Evolutionary conservation across 2,888 invertebrate genomes (phyloP).

Genomic region (Clusia tigrina): DNA sequence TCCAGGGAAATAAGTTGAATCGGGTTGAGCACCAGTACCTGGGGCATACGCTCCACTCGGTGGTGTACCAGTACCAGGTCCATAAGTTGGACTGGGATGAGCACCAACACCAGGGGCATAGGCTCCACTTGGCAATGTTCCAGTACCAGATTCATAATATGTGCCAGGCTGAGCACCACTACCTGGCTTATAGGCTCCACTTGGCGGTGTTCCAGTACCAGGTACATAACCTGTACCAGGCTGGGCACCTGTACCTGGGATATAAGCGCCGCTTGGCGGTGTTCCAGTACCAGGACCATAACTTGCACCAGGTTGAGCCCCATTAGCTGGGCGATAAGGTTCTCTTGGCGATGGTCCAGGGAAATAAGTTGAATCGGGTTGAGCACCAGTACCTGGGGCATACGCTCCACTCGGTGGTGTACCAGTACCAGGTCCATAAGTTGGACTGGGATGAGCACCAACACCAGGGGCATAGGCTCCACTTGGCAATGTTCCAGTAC

Average conservation of each 20-base stretch:
- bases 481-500: constrained; percentile 10
- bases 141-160: constrained; percentile 29
- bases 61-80: constrained; percentile 26
- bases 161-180: constrained; percentile 20
- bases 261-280: constrained; percentile 1
- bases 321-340: constrained; percentile 17
- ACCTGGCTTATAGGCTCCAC: constrained; percentile 18
- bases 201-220: constrained; percentile 20
- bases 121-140: constrained; percentile 15
- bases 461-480: constrained; percentile 14
- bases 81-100: neutral
- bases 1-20: constrained; percentile 17
- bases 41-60: constrained; percentile 21
- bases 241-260: constrained; percentile 16
- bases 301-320: constrained; percentile 22
- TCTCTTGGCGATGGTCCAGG: constrained; percentile 19
- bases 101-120: constrained; percentile 10
- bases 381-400: constrained; percentile 21
- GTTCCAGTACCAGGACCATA: constrained; percentile 11
- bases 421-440: constrained; percentile 16
- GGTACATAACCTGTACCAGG: constrained; percentile 16
- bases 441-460: constrained; percentile 11
- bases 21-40: constrained; percentile 19
- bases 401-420: constrained; percentile 1
- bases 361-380: constrained; percentile 16